Conservation (phyloP, 2,888 invertebrate genomes). For the Ophonus ardosiacus region DNA sequence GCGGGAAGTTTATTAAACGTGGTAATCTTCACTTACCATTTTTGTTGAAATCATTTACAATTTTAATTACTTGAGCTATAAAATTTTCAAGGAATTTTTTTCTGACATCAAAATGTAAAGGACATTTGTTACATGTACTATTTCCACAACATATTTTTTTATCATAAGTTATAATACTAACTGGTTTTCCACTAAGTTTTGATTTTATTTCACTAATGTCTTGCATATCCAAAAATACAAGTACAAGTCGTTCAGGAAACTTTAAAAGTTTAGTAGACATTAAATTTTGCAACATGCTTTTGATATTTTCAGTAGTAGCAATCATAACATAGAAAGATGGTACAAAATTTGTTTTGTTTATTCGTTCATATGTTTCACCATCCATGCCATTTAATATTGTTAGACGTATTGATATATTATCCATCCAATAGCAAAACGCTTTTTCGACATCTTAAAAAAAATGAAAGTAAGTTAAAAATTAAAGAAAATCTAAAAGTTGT, state of each 20-base stretch:
- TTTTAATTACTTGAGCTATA: background rate
- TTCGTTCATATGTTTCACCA: background rate
- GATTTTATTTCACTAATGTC: conserved; percentile 67
- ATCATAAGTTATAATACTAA: conserved; percentile 36
- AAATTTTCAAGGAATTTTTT: background rate
- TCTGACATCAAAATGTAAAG: background rate
- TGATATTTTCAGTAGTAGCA: conserved; percentile 32
- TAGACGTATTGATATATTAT: background rate
- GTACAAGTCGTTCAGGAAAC: conserved; percentile 84
- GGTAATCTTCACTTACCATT: background rate
- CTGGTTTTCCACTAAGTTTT: background rate
- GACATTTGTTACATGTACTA: conserved; percentile 25
- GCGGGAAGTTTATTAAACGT: too few species aligned
- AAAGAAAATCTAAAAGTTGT: background rate
- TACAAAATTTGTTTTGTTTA: conserved; percentile 12
- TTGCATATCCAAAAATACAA: conserved; percentile 84
- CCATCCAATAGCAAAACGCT: background rate
- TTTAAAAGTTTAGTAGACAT: conserved; percentile 75
- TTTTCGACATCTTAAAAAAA: conserved; percentile 18
- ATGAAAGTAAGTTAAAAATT: background rate
- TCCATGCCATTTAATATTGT: conserved; percentile 27
- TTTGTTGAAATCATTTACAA: conserved; percentile 11
- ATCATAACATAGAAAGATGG: conserved; percentile 40
- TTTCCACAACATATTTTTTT: conserved; percentile 19
- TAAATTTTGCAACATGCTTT: conserved; percentile 3